These are phyloP conservation scores for Pungitius pungitius DNA, from an alignment of 2,113 vertebrate species.

Conservation along the genomic window DNA sequence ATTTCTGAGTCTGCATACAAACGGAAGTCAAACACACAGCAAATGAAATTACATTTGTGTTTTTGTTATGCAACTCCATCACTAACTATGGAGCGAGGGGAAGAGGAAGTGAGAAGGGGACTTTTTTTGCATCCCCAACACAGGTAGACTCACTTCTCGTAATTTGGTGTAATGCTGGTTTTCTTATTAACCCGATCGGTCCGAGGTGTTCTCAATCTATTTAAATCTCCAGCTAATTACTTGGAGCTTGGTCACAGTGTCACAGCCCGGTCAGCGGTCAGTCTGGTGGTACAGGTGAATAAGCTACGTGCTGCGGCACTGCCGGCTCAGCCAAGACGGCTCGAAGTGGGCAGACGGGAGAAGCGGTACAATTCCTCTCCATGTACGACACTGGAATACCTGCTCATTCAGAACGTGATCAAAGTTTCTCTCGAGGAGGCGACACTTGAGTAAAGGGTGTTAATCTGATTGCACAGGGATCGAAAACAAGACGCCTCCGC, in stretches of 20 bases:
- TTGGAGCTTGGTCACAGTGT: conserved; percentile 15
- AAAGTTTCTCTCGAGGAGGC: conserved; percentile 53
- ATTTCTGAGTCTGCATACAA: background rate
- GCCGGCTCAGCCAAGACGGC: background rate
- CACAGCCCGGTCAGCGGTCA: conserved; percentile 33
- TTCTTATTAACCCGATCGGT: background rate
- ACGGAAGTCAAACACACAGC: background rate
- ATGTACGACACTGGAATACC: background rate
- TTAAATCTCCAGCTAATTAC: conserved; percentile 47
- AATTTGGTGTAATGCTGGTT: background rate
- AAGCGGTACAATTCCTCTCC: no score
- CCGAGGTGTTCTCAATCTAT: conserved; percentile 22
- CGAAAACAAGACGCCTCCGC: conserved; percentile 53
- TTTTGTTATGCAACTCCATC: conserved; percentile 5
- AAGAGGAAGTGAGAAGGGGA: conserved; percentile 44
- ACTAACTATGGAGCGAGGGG: background rate
- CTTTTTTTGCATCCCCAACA: conserved; percentile 16
- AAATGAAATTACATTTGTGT: conserved; percentile 2
- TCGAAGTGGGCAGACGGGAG: background rate
- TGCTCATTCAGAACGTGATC: conserved; percentile 40
- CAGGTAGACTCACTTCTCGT: conserved; percentile 9
- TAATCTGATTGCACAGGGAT: conserved; percentile 64
- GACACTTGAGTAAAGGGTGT: conserved; percentile 54
- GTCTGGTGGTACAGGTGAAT: background rate
- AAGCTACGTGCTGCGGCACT: background rate